Evolutionary conservation across 2,797 vertebrate species (phyloP), one percentile per base, ranked within the genome.

Genomic region (Chrysocyon brachyurus): DNA sequence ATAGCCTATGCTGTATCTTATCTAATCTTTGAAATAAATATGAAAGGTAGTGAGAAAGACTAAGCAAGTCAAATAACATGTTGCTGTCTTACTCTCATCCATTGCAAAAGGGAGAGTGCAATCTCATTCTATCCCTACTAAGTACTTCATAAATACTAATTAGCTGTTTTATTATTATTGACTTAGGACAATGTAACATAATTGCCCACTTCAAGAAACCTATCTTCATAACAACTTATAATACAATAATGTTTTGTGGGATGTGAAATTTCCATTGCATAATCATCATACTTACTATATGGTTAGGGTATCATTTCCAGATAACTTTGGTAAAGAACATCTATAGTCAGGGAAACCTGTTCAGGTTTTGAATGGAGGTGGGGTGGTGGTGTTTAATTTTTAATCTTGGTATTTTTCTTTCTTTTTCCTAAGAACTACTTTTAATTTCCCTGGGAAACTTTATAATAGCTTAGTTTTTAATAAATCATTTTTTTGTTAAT

Each of bases 381-480:
- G 4, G 31, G 7, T 49, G 4, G 31, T 24, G 14, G 28, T 56
- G 19, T 17, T 57, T 57, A n/a, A 81, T 70, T 56, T 72, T 87
- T 89, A 31, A 87, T 77, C 85, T 31, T 68, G 5, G 21, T 56
- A 52, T 89, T 64, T 61, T 61, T 36, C 31, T 52, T 91, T 78
- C 33, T 86, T 84, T 78, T 93, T 72, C 22, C 46, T 26, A 77
- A 94, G 57, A 96, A 82, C 24, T 46, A 83, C 61, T 87, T 91
- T 70, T 66, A 84, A 86, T 68, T 97, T 91, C 6, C 46, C 40
- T 75, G 57, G 46, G 46, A 87, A 91, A 89, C 17, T 66, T 96
- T 68, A 11, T 26, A 75, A 96, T 57, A 72, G 33, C 66, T 90
- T 86, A 89, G 31, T 66, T 96, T 96, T 89, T 49, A 95, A 87